These are phyloP conservation scores for Osmoderma eremita DNA, from an alignment of 2,888 invertebrate genomes.

Conservation along the genomic window DNA sequence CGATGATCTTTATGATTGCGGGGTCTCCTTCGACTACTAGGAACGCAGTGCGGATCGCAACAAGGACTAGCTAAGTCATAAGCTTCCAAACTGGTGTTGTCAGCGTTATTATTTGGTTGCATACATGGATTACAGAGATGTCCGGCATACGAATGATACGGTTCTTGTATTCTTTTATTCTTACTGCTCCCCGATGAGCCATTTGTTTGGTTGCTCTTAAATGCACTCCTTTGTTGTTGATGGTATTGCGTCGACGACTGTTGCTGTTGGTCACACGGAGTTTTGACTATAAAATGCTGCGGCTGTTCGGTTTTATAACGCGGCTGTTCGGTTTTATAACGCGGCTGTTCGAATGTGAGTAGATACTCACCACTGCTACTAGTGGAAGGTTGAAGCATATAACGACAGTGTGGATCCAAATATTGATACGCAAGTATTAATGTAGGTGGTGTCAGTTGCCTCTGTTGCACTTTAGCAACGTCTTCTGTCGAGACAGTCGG, in stretches of 20 bases:
- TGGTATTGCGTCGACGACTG: conserved; percentile 49
- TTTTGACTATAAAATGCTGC: conserved; percentile 75
- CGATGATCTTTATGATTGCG: conserved; percentile 72
- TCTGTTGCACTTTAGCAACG: conserved; percentile 65
- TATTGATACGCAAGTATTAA: conserved; percentile 67
- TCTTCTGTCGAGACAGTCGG: conserved; percentile 87
- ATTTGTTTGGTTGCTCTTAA: conserved; percentile 47
- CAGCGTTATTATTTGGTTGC: conserved; percentile 71
- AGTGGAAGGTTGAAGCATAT: conserved; percentile 74
- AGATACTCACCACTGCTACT: conserved; percentile 77
- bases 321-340: conserved; percentile 72
- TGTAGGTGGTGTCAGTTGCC: conserved; percentile 57
- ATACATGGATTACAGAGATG: conserved; percentile 80
- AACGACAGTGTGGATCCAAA: conserved; percentile 77
- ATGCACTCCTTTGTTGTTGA: conserved; percentile 55
- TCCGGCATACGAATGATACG: conserved; percentile 60
- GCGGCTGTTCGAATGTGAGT: conserved; percentile 75
- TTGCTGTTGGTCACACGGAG: conserved; percentile 65
- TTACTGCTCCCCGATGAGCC: conserved; percentile 52
- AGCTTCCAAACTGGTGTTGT: conserved; percentile 83
- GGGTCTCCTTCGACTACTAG: conserved; percentile 68
- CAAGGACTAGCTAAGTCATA: conserved; percentile 89
- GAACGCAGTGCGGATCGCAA: conserved; percentile 87
- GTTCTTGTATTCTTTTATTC: conserved; percentile 53
- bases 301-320: conserved; percentile 70